These are phyloP conservation scores for Chaenocephalus aceratus DNA, from an alignment of 2,113 vertebrate genomes.

Conservation along the genomic window DNA sequence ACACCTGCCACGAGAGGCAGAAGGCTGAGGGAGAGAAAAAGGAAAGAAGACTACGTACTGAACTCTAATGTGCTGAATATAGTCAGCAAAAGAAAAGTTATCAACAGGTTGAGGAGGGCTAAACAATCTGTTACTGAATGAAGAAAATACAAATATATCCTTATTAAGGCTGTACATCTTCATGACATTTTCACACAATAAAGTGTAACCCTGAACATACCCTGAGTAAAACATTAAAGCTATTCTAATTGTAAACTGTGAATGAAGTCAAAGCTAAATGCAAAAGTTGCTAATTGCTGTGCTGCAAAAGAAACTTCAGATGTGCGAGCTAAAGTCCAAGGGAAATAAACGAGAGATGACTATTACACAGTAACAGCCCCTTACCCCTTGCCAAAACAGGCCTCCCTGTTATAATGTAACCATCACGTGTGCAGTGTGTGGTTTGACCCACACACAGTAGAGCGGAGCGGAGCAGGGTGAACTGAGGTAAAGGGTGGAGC, in stretches of 20 bases:
- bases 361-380: background rate
- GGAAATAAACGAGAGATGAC: background rate
- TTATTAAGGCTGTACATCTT: background rate
- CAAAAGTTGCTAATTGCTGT: background rate
- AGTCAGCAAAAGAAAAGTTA: background rate
- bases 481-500: constrained; percentile 75
- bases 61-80: background rate
- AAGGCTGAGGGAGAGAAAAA: constrained; percentile 31
- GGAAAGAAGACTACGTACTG: constrained; percentile 10
- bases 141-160: background rate
- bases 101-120: constrained; percentile 3
- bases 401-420: constrained; percentile 33
- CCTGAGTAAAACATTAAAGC: background rate
- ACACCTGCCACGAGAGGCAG: constrained; percentile 69
- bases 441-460: constrained; percentile 68
- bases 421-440: constrained; percentile 34
- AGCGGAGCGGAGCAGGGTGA: constrained; percentile 55
- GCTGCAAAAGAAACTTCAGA: background rate
- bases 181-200: background rate
- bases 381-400: background rate
- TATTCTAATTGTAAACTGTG: background rate
- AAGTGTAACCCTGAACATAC: background rate
- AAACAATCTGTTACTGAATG: background rate
- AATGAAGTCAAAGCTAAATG: constrained; percentile 17
- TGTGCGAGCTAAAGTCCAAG: background rate